Evolutionary conservation across 1,140 invertebrate species (phyloP).

Genomic region (Acyrthosiphon pisum): DNA sequence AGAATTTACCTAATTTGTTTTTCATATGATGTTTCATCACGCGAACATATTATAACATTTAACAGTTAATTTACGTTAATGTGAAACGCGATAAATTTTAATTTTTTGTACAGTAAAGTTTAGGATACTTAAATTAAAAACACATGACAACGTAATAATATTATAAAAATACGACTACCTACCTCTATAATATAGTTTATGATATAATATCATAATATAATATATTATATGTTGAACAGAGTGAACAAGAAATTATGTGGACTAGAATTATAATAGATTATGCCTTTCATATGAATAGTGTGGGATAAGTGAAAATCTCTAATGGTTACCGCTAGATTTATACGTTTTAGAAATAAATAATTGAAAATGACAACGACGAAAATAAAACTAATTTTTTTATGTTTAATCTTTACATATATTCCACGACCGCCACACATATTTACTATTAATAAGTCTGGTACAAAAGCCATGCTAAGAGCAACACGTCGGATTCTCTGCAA

Average conservation of each 20-base stretch:
- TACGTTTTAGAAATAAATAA: constrained; percentile 16
- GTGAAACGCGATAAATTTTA: background rate
- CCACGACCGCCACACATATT: background rate
- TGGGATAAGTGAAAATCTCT: background rate
- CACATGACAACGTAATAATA: background rate
- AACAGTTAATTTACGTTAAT: constrained; percentile 1
- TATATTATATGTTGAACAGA: background rate
- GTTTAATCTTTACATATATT: background rate
- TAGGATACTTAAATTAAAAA: background rate
- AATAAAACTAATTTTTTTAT: constrained; percentile 24
- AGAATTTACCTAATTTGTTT: background rate
- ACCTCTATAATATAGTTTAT: background rate
- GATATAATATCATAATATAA: background rate
- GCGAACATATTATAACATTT: background rate
- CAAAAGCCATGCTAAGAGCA: background rate
- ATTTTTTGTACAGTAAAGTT: background rate
- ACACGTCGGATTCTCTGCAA: background rate
- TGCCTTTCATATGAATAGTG: background rate
- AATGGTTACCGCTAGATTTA: background rate
- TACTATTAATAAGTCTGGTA: constrained; percentile 8
- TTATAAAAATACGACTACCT: constrained; percentile 2
- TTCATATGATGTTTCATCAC: background rate
- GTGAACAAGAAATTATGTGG: background rate
- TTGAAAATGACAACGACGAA: background rate
- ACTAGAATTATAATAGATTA: constrained; percentile 38